These are phyloP conservation scores for Drosophila aldrichi DNA, from an alignment of 2,888 invertebrate genomes.

Conservation along the genomic window DNA sequence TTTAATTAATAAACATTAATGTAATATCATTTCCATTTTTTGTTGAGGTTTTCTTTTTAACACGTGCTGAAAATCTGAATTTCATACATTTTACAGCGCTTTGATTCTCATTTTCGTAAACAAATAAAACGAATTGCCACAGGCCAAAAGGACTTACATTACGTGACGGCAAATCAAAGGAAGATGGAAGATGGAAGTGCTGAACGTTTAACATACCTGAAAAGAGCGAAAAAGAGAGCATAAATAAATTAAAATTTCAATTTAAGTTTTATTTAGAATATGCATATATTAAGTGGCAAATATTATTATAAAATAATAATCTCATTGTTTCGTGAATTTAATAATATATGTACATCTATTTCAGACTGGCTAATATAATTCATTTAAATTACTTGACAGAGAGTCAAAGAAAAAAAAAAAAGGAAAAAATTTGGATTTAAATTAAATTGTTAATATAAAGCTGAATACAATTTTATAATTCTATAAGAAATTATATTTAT, in stretches of 20 bases:
- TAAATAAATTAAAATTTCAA: background rate
- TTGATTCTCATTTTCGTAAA: slow-evolving; percentile 43
- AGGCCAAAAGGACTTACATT: slow-evolving; percentile 57
- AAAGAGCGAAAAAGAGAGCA: slow-evolving; percentile 34
- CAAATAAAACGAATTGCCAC: slow-evolving; percentile 41
- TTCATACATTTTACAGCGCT: slow-evolving; percentile 38
- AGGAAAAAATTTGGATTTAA: too few relatives aligned
- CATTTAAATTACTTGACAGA: too few relatives aligned
- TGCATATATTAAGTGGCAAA: background rate
- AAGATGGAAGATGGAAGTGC: slow-evolving; percentile 22
- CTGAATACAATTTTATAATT: too few relatives aligned
- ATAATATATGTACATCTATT: background rate
- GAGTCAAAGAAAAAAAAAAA: too few relatives aligned
- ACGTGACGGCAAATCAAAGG: slow-evolving; percentile 50
- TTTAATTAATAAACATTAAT: slow-evolving; percentile 73
- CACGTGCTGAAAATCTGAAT: slow-evolving; percentile 64
- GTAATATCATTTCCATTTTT: slow-evolving; percentile 34
- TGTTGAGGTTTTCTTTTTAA: slow-evolving; percentile 36
- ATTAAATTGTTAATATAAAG: too few relatives aligned
- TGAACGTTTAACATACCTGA: slow-evolving; percentile 59
- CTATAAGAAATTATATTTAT: too few relatives aligned
- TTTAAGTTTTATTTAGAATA: slow-evolving; percentile 1
- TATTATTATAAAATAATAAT: background rate
- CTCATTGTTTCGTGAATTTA: background rate
- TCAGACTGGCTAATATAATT: background rate